A percentile compares a stretch with the other conserved stretches of the same genome.
Evolutionary conservation across 2,113 vertebrate species (phyloP).

Genomic region (Danionella cerebrum): DNA sequence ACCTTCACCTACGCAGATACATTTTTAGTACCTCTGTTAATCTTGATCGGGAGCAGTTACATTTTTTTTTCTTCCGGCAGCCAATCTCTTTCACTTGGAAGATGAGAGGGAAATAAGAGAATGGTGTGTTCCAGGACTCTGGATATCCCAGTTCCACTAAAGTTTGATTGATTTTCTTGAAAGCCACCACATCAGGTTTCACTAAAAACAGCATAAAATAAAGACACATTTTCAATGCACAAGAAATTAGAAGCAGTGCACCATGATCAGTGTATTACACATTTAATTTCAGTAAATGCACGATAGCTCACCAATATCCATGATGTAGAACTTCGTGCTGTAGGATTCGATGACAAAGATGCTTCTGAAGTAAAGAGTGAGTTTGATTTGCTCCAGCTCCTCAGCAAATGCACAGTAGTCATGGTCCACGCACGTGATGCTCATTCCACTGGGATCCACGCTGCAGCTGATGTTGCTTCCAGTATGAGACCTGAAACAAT

Average conservation of each 20-base stretch:
- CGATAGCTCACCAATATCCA: conserved; percentile 38
- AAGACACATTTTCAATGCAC: too few species aligned
- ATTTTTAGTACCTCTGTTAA: conserved; percentile 34
- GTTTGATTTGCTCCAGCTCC: conserved; percentile 31
- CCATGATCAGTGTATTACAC: too few species aligned
- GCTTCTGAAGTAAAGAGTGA: conserved; percentile 33
- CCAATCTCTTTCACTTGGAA: conserved; percentile 52
- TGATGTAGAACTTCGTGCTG: conserved; percentile 27
- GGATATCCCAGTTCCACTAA: conserved; percentile 56
- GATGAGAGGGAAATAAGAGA: conserved; percentile 61
- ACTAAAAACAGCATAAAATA: conserved; percentile 36
- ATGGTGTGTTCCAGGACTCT: conserved; percentile 57
- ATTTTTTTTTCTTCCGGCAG: conserved; percentile 23
- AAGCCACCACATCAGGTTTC: conserved; percentile 55
- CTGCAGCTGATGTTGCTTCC: conserved; percentile 29
- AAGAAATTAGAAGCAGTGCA: too few species aligned
- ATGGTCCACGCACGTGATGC: conserved; percentile 34
- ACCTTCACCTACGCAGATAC: too few species aligned
- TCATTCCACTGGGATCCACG: conserved; percentile 18
- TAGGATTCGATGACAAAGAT: conserved; percentile 33
- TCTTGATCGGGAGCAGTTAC: conserved; percentile 23
- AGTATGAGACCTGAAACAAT: conserved; percentile 16
- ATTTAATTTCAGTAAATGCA: too few species aligned
- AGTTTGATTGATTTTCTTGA: conserved; percentile 42
- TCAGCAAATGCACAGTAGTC: conserved; percentile 36